Conservation (phyloP, 2,797 vertebrate genomes). For the Anguilla pacifica region DNA sequence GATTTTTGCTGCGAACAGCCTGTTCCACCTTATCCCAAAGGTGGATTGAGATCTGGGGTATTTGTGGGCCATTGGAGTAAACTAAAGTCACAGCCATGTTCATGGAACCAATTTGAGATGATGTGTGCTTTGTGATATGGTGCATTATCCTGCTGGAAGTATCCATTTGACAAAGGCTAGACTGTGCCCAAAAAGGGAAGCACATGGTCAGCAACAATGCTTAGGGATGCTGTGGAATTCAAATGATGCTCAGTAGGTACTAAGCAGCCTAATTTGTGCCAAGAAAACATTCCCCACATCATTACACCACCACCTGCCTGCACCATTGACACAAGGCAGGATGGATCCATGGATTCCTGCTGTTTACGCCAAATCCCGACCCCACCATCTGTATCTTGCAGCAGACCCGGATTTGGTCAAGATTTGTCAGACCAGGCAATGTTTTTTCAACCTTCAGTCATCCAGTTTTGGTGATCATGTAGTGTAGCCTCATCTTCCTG, state of each 20-base stretch:
- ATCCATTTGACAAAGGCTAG: not conserved
- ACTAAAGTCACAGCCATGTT: not conserved
- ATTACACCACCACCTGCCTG: too few relatives aligned
- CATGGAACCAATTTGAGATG: not conserved
- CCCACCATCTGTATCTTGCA: not conserved
- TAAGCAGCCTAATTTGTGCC: too few relatives aligned
- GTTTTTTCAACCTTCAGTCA: too few relatives aligned
- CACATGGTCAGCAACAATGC: not conserved
- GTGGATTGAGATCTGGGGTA: not conserved
- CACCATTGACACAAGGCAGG: not conserved
- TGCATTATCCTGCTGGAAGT: not conserved
- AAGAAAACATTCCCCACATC: too few relatives aligned
- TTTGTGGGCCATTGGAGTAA: not conserved
- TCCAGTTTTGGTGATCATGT: too few relatives aligned
- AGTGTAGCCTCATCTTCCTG: too few relatives aligned
- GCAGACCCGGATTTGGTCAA: not conserved
- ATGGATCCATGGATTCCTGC: not conserved
- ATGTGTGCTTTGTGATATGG: not conserved
- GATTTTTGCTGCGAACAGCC: not conserved
- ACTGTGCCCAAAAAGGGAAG: not conserved
- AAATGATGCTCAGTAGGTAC: too few relatives aligned
- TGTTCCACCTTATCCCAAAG: not conserved
- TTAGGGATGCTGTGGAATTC: too few relatives aligned
- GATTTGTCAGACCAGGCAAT: not conserved
- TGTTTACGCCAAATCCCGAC: not conserved